Base-by-base conservation (phyloP, 2,888 invertebrate genomes). In the Merodon equestris region DNA sequence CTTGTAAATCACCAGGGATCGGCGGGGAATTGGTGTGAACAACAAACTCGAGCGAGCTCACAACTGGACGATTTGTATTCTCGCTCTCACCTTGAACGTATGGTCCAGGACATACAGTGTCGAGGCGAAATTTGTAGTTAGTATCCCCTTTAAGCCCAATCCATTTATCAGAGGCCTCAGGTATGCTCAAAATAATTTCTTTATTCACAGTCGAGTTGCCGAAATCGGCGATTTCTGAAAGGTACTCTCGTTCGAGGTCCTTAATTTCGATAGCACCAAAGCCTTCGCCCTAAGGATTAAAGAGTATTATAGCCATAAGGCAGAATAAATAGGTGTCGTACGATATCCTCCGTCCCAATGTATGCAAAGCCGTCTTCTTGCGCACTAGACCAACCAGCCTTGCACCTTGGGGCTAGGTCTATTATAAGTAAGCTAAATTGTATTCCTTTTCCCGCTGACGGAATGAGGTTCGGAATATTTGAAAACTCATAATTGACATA, bases 341-440 rank as follows among this genome's bases (percentile, higher is more conserved):
- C 81, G 38, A 81, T 73, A 58, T 81, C 81, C 9, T 81, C 81
- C n/a, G 71, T 40, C 0, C 42, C 63, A 19, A 81, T 73, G 48
- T 73, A 81, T 1, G 64, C 12, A 42, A 56, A 81, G 4, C 77
- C 81, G 10, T 76, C 81, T 44, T 81, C 81, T 51, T 81, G 81
- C 0, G 81, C 81, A 12, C 58, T 58, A n/a, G 81, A 64, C 81
- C 81, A 81, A n/a, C 81, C 81, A 44, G 76, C 81, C 13, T 72
- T 73, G 18, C 81, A 81, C 9, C 54, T 66, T 45, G 81, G 77
- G 18, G 72, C 76, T 15, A 81, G 51, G 60, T 76, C 77, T n/a
- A 76, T 44, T 14, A 81, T 76, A 1, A 81, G 42, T 1, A 73
- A 63, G 13, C 67, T 73, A 9, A 81, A 81, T 0, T 81, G 76